These are phyloP conservation scores for human DNA, from an alignment of 2,113 vertebrate genomes.

Conservation along the genomic window DNA sequence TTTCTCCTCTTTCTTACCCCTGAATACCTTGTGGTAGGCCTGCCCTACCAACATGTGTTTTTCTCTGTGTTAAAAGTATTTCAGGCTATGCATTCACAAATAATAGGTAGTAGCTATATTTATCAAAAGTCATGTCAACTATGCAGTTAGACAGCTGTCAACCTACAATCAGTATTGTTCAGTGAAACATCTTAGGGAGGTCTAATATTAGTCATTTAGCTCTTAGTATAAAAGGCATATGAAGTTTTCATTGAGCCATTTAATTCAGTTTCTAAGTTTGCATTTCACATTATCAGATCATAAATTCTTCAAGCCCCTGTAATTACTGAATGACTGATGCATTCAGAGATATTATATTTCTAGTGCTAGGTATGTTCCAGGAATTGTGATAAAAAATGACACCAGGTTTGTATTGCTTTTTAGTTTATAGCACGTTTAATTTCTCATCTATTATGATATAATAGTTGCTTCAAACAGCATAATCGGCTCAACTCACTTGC, in stretches of 20 bases:
- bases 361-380: neutral
- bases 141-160: constrained; percentile 25
- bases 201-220: constrained; percentile 1
- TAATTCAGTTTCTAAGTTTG: constrained; percentile 34
- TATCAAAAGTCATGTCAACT: constrained; percentile 21
- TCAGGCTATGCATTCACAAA: neutral
- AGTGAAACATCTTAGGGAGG: neutral
- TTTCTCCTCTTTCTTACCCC: neutral
- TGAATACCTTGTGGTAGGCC: fast-evolving
- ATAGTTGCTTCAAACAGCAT: neutral
- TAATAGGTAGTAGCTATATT: neutral
- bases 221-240: neutral
- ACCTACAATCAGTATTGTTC: neutral
- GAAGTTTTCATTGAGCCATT: constrained; percentile 21
- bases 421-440: neutral
- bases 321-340: neutral
- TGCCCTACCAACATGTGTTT: neutral
- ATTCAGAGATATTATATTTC: neutral
- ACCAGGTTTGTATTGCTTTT: neutral
- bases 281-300: neutral
- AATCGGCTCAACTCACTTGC: neutral
- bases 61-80: neutral
- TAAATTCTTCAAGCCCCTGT: neutral
- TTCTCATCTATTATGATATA: neutral
- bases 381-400: neutral